Evolutionary conservation across 2,113 vertebrate genomes (phyloP), one percentile per base, ranked within the genome.

Genomic region (Turnix velox): DNA sequence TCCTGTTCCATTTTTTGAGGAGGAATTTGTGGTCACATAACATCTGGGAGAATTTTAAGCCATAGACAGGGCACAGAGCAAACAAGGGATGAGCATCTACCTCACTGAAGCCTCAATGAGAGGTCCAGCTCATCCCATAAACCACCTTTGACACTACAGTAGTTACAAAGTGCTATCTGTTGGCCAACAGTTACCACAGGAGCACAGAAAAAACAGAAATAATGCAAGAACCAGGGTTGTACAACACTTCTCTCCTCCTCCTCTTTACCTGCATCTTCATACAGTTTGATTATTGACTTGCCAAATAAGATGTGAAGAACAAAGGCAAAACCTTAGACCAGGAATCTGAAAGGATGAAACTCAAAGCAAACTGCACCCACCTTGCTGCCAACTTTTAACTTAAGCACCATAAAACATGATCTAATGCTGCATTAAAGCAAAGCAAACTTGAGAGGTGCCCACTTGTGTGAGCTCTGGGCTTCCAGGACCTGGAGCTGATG

Each of bases 1-100:
- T 92, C 84, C 67, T 61, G 23, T 73, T 91, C 81, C 62, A 52
- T 87, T 91, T 84, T 84, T 75, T 82, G 46, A 92, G 78, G 40
- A 87, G 66, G 46, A 89, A 49, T 54, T 68, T 76, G 58, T 45
- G 61, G 28, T 79, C 31, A 27, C 28, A 65, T 68, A 78, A 18
- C 58, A 79, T 31, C 69, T 52, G 79, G 42, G 7, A 90, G 45
- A 89, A 23, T 49, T 82, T 85, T 22, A 40, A 87, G 43, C 24
- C 72, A 55, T 7, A 58, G 17, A 16, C 0, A 35, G 13, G 15
- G 27, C 61, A 18, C 35, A 74, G 59, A 84, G 14, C 54, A 87
- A 88, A 59, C 20, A 40, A 11, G 43, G 12, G 20, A 35, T 46
- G 69, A 87, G 48, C 17, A 61, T 18, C 54, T 19, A 75, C 14